Percentiles rank a stretch among this genome's conserved stretches.
Evolutionary conservation across 2,113 vertebrate genomes (phyloP).

Genomic region (Trematomus loennbergii): DNA sequence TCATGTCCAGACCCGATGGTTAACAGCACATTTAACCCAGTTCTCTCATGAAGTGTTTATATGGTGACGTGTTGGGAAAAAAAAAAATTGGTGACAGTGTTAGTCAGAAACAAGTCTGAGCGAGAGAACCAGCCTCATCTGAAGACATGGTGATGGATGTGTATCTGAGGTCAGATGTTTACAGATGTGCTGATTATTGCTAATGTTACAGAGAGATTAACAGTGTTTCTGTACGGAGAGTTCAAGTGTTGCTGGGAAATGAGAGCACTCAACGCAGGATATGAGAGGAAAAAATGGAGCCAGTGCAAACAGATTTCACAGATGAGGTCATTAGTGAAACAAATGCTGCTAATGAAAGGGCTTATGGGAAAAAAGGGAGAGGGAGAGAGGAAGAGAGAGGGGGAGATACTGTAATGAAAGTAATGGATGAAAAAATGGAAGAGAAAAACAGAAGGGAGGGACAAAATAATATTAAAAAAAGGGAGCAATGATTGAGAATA

Average conservation of each 20-base stretch:
- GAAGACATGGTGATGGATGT: neutral
- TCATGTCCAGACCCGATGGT: neutral
- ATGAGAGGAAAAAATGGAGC: slow-evolving; percentile 7
- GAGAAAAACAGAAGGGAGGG: neutral
- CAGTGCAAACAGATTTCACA: slow-evolving; percentile 33
- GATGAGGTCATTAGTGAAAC: slow-evolving; percentile 62
- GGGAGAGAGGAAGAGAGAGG: neutral
- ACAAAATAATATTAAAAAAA: neutral
- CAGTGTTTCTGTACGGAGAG: neutral
- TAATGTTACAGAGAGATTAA: neutral
- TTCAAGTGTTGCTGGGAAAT: slow-evolving; percentile 9
- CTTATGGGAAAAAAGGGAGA: neutral
- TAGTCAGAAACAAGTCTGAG: neutral
- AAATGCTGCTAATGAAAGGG: slow-evolving; percentile 44
- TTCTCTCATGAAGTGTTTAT: slow-evolving; percentile 15
- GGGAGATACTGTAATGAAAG: neutral
- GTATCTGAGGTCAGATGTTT: slow-evolving; percentile 8
- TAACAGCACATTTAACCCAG: slow-evolving; percentile 27
- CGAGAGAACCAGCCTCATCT: neutral
- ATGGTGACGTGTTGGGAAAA: neutral
- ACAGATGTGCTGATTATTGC: slow-evolving; percentile 22
- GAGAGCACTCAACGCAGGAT: slow-evolving; percentile 24
- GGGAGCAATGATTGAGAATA: neutral
- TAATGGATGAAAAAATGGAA: neutral
- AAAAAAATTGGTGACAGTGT: neutral